Percentiles rank a stretch among this genome's conserved stretches.
These are phyloP conservation scores for Calonectris borealis DNA, from an alignment of 2,113 vertebrate genomes.

Conservation along the genomic window DNA sequence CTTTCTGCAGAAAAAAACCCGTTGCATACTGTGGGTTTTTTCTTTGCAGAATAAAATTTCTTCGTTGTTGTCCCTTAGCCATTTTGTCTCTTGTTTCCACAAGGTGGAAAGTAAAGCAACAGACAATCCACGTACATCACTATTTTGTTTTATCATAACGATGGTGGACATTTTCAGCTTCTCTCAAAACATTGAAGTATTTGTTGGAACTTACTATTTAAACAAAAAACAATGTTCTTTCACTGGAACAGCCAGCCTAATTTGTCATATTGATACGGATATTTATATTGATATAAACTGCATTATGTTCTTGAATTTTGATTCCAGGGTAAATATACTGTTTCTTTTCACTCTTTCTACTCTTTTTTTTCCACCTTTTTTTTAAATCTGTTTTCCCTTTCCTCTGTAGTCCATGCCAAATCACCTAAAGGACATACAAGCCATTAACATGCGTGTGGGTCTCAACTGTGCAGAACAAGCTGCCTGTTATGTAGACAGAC, in stretches of 20 bases:
- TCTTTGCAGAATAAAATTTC: background rate
- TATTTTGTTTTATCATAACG: background rate
- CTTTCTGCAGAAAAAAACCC: background rate
- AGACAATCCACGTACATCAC: background rate
- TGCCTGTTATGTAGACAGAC: background rate
- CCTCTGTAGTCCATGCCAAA: background rate
- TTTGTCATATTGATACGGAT: background rate
- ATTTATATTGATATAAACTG: background rate
- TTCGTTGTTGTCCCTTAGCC: background rate
- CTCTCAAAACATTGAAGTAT: background rate
- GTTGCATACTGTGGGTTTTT: background rate
- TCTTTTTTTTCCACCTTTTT: background rate
- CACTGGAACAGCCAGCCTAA: background rate
- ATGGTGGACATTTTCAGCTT: background rate
- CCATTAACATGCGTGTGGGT: background rate
- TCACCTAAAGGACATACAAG: background rate
- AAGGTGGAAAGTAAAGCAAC: background rate
- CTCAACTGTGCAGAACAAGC: background rate
- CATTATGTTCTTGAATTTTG: background rate
- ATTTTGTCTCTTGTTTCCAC: background rate
- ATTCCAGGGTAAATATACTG: background rate
- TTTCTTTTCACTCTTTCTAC: background rate
- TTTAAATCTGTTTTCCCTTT: background rate
- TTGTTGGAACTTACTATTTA: background rate
- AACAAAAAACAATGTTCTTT: background rate